A percentile compares a stretch with the other conserved stretches of the same genome.
phyloP scores from a whole-genome alignment of 2,113 vertebrate genomes.

The Hepsetus odoe region DNA sequence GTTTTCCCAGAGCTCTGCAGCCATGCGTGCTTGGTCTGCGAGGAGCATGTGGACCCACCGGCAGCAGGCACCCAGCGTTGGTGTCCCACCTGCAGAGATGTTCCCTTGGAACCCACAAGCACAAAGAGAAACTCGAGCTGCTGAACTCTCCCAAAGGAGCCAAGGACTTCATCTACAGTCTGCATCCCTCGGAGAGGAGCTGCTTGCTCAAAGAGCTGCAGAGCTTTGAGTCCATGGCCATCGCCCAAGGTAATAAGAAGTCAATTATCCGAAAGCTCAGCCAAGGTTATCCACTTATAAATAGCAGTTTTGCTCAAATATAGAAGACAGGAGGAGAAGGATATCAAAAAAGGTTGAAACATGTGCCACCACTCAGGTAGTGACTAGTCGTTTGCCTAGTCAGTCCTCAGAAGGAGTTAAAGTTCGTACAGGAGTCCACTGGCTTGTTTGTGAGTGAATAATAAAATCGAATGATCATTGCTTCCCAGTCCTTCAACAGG shows the following conservation, averaged over 20 bases:
- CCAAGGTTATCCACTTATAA: no score
- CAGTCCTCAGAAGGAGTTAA: no score
- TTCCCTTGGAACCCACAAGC: constrained; percentile 84
- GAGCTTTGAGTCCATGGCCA: constrained; percentile 89
- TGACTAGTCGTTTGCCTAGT: no score
- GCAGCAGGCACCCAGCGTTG: background rate
- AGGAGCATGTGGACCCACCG: constrained; percentile 29
- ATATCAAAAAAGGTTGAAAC: no score
- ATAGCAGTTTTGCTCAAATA: no score
- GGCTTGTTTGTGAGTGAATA: no score
- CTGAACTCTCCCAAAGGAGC: constrained; percentile 85
- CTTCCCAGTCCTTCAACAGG: no score
- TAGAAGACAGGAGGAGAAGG: no score
- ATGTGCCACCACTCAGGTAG: no score
- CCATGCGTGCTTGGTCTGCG: constrained; percentile 31
- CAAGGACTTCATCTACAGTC: constrained; percentile 91
- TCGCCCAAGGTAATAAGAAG: constrained; percentile 89
- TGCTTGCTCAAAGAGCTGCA: constrained; percentile 89
- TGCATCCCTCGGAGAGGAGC: constrained; percentile 84
- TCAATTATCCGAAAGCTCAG: no score
- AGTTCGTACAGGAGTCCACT: no score
- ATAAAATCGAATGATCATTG: no score
- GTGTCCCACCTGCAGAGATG: constrained; percentile 55
- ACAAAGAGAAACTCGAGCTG: constrained; percentile 85
- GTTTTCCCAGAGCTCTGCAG: constrained; percentile 57